Base-by-base conservation (phyloP, 1,140 invertebrate genomes). In the Rhynchophorus ferrugineus region DNA sequence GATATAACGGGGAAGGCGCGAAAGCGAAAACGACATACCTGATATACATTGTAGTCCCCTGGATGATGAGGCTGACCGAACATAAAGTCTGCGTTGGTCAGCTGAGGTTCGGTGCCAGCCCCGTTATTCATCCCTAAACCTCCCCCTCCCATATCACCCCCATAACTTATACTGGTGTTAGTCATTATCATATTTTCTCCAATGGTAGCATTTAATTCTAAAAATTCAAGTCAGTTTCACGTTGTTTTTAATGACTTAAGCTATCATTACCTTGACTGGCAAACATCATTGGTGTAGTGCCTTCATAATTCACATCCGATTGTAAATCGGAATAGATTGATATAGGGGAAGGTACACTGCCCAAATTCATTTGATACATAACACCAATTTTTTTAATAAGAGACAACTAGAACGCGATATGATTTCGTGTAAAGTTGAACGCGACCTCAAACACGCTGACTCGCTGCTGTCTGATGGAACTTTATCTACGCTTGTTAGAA, bases 401-500 rank as follows among this genome's bases (percentile, higher is more conserved):
- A 66, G 62, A 57, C 49, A 58, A 62, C 48, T 60, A 60, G 42
- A 63, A 58, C 62, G 61, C 61, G 61, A 62, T 44, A 55, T 59
- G 61, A 76, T 77, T 76, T 79, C 78, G 74, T 75, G 74, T 73
- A 73, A 79, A 81, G 76, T 80, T 79, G 76, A 75, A 77, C 80
- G 76, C 74, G 78, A 77, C 81, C 78, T 78, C 77, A 77, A 76
- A 78, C 78, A 79, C 78, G 78, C 83, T 88, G 88, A 82, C 88
- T 89, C 85, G 86, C 86, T 83, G 85, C 84, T n/a, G n/a, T n/a
- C 49, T 87, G 85, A 87, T 85, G 84, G 85, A 84, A 86, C 80
- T 87, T 87, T 86, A 85, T 84, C 81, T 87, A 86, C 83, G 84
- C 84, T 87, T 86, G 86, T 87, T 84, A 87, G 82, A 84, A 85